These are phyloP conservation scores for Genyomyrus donnyi DNA, from an alignment of 2,113 vertebrate genomes.

Conservation along the genomic window DNA sequence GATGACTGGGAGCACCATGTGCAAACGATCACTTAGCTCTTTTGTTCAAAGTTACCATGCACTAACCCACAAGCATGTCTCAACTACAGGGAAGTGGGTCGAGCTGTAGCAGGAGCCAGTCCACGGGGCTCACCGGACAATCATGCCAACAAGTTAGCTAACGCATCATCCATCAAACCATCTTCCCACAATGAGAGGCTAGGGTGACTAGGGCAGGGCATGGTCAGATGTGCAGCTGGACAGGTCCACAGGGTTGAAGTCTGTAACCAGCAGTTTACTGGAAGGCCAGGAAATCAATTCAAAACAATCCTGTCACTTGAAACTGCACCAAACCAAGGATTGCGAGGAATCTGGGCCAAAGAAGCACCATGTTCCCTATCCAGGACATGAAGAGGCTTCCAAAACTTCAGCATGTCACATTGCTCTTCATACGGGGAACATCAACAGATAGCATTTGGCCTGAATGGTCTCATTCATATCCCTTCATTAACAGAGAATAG, in stretches of 20 bases:
- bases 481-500: background rate
- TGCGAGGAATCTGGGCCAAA: background rate
- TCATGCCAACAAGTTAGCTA: background rate
- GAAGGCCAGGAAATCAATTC: background rate
- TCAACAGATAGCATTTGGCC: background rate
- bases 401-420: background rate
- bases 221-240: background rate
- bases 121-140: background rate
- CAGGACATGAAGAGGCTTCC: background rate
- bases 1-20: background rate
- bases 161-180: background rate
- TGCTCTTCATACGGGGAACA: background rate
- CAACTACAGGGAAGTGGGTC: background rate
- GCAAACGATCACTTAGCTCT: background rate
- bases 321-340: background rate
- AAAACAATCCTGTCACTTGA: background rate
- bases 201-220: background rate
- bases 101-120: background rate
- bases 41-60: background rate
- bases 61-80: background rate
- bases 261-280: background rate
- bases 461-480: background rate
- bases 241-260: background rate
- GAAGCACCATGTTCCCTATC: background rate
- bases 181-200: background rate